These are phyloP conservation scores for Brachionus calyciflorus DNA, from an alignment of 1,140 invertebrate genomes.

Conservation along the genomic window DNA sequence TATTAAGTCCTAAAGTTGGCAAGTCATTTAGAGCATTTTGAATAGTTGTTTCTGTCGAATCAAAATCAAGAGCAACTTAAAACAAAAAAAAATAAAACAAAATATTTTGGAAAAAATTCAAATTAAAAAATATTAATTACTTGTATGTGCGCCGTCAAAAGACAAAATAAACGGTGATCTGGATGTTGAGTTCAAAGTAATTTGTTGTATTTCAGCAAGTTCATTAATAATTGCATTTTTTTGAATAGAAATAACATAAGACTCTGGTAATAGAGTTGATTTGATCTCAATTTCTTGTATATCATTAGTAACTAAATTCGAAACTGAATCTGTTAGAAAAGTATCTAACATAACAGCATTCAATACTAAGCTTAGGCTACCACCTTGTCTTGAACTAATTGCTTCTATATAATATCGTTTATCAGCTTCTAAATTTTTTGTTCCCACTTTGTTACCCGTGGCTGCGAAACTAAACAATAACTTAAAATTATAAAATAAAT, in stretches of 20 bases:
- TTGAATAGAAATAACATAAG: neutral
- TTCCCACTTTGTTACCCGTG: too few species aligned
- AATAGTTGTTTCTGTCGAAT: neutral
- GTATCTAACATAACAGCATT: conserved; percentile 29
- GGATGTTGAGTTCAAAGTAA: conserved; percentile 1
- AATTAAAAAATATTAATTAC: neutral
- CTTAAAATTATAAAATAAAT: too few species aligned
- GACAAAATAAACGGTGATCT: neutral
- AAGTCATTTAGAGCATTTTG: conserved; percentile 16
- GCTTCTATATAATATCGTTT: conserved; percentile 30
- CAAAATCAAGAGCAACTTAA: neutral
- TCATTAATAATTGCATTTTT: neutral
- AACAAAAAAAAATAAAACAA: neutral
- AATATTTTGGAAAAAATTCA: neutral
- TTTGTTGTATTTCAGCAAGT: neutral
- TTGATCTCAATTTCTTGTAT: conserved; percentile 37
- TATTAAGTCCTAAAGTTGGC: neutral
- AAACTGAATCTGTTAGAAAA: neutral
- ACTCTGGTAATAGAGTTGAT: neutral
- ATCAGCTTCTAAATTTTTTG: neutral
- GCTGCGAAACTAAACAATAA: too few species aligned
- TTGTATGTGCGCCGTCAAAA: conserved; percentile 19
- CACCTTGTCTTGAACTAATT: neutral
- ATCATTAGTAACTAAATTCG: conserved; percentile 4
- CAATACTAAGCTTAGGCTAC: neutral